These are phyloP conservation scores for Scrobipalpa atriplicella DNA, from an alignment of 2,888 invertebrate species.

Conservation along the genomic window DNA sequence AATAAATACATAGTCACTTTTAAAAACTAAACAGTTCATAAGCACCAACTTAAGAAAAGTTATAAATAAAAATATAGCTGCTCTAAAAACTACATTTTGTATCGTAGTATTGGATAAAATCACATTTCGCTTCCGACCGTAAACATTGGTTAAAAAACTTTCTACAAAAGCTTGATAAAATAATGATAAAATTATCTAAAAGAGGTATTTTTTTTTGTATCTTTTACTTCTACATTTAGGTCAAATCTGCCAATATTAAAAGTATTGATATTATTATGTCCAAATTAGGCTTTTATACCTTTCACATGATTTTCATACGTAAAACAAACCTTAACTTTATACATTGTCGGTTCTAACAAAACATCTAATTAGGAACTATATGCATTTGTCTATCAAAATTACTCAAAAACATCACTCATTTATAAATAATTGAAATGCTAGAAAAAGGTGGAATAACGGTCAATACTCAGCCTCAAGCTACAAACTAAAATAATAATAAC, in stretches of 20 bases:
- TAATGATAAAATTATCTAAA: neutral
- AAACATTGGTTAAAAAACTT: neutral
- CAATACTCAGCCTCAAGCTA: constrained; percentile 42
- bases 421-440: constrained; percentile 20
- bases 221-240: neutral
- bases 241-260: neutral
- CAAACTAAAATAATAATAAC: constrained; percentile 68
- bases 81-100: constrained; percentile 7
- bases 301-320: neutral
- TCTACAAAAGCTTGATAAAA: neutral
- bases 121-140: constrained; percentile 6
- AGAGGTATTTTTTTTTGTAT: neutral
- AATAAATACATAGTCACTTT: constrained; percentile 48
- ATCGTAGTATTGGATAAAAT: neutral
- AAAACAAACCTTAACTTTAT: constrained; percentile 9
- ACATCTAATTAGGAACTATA: constrained; percentile 25
- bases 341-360: constrained; percentile 15
- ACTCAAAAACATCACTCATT: constrained; percentile 9
- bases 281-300: neutral
- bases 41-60: constrained; percentile 46
- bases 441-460: constrained; percentile 25
- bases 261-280: neutral
- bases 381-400: constrained; percentile 21
- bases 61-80: constrained; percentile 25
- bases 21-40: constrained; percentile 37